Base-by-base conservation (phyloP, 1,140 invertebrate species). In the Oryctes rhinoceros region DNA sequence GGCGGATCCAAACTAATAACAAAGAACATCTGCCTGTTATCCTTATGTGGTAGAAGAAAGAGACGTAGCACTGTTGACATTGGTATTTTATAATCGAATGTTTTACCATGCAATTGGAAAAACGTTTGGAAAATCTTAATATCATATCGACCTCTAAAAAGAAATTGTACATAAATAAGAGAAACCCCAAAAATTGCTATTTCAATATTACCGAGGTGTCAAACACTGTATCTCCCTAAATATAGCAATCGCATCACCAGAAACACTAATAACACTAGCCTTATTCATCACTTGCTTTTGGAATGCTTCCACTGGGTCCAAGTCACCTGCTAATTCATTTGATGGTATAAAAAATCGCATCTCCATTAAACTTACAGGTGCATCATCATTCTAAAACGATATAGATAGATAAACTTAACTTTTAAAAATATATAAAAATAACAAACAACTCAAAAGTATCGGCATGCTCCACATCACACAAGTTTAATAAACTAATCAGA, bases 81-180 rank as follows among this genome's bases (percentile, higher is more conserved):
- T 0, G 98, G 97, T 84, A 99, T 99, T 89, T 99, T 99, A 89
- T 99, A 99, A 90, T 99, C 98, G 88, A 99, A 99, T 0, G 99
- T 99, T 92, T 99, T 99, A 89, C 99, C 99, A 87, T 99, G 99
- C 78, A 99, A 93, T 90, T 99, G 98, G 86, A 99, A 96, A 88
- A 99, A 99, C 2, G 96, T 94, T 79, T 96, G 95, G 86, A 98
- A 99, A 65, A 99, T 94, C 90, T 99, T 99, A 88, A 99, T 98
- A 87, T 99, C 99, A 87, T 99, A 99, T 81, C 99, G 97, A 93
- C 99, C 99, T 90, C 96, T 97, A 89, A 90, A 91, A 89, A 85
- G 82, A 80, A 59, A 76, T 75, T 39, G 7, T 9, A n/a, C 20
- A 62, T 59, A 30, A 78, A 20, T 30, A 78, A 83, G 3, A 39